Conservation (phyloP, 2,888 invertebrate species). For the Gandaritis pyraliata region DNA sequence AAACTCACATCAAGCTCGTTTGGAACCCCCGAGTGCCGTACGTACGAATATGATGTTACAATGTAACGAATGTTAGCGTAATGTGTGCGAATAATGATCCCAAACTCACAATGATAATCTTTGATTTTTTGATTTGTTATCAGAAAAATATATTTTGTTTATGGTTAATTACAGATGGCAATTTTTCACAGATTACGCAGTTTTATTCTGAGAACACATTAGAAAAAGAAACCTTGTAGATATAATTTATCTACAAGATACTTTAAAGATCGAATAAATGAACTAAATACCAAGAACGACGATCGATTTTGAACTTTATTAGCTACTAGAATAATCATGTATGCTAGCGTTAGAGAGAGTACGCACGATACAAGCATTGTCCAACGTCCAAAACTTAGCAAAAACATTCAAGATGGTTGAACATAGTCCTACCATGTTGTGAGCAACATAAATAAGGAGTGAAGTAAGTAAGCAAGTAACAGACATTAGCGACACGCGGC, state of each 20-base stretch:
- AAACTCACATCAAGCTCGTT: constrained; percentile 69
- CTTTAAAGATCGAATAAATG: too few species aligned
- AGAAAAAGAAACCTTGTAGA: too few species aligned
- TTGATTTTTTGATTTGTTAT: constrained; percentile 16
- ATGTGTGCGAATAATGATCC: constrained; percentile 46
- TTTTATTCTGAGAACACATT: too few species aligned
- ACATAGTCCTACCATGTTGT: constrained; percentile 31
- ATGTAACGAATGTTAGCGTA: constrained; percentile 53
- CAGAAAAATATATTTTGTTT: not conserved
- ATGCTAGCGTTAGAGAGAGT: not conserved
- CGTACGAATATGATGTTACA: constrained; percentile 67
- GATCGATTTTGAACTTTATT: too few species aligned
- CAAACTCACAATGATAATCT: constrained; percentile 26
- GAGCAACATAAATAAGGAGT: constrained; percentile 46
- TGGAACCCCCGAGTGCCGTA: constrained; percentile 56
- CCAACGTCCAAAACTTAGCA: constrained; percentile 11
- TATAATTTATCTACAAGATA: too few species aligned
- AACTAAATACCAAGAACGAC: too few species aligned
- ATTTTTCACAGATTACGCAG: too few species aligned
- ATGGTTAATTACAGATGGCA: not conserved
- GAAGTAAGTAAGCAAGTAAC: constrained; percentile 47
- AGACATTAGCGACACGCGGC: constrained; percentile 54
- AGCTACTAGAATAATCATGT: too few species aligned
- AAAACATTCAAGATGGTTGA: constrained; percentile 28
- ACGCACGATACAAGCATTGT: constrained; percentile 1